Evolutionary conservation across 1,140 invertebrate species (phyloP), one percentile per base, ranked within the genome.

Genomic region (Melipona quadrifasciata): DNA sequence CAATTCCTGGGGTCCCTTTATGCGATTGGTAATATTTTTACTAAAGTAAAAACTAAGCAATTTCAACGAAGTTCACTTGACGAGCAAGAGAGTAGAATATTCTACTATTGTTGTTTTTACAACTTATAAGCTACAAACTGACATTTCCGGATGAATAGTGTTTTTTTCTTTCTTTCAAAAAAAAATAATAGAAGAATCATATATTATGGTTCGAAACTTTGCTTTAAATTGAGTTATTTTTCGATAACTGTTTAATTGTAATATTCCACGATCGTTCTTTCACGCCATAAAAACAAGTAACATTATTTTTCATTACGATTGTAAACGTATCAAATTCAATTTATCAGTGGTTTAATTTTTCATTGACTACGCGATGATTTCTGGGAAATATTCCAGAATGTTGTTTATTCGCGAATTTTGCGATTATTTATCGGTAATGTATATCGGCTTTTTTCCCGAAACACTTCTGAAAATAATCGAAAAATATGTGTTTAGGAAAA

Each of bases 1-100:
- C 16, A 64, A 34, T 5, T 19, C 1, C 47, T n/a, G 8, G 1
- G 4, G 27, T 14, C 19, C 53, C n/a, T 80, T 80, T 72, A 80
- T 72, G 55, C 68, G 68, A 47, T 51, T 31, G 47, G 61, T n/a
- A 72, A 64, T 80, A 80, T n/a, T 17, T 17, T 72, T 61, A 80
- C 72, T 64, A 80, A 51, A 68, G 55, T 58, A 55, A 80, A 61
- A 61, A 80, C 51, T 71, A 47, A 39, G 39, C 51, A 72, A 58
- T 31, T 51, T 39, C 39, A 16, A 47, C 53, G 10, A 12, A 57
- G 34, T 71, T 71, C 51, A 67, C 6, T 61, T 21, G 68, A 57
- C 55, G 34, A 68, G 34, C 2, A 51, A 47, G 51, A 31, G 34
- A n/a, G 51, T 27, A 71, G 34, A 58, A 27, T n/a, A 6, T 19